Percentiles rank a stretch among this genome's conserved stretches.
phyloP scores from a whole-genome alignment of 1,140 invertebrate species.

The Panagrolaimus sp. region DNA sequence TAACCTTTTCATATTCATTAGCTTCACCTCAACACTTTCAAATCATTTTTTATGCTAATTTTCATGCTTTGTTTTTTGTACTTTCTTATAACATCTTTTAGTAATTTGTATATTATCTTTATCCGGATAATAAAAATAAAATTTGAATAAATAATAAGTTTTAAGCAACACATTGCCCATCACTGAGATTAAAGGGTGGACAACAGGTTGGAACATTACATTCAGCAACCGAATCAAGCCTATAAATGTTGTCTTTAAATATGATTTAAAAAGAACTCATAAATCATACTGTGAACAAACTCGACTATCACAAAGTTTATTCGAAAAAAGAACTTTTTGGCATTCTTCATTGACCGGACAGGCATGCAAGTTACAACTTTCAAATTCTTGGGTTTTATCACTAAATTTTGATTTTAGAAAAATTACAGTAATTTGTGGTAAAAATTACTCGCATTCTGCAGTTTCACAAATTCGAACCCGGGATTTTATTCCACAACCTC shows the following conservation, averaged over 20 bases:
- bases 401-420: slow-evolving; percentile 27
- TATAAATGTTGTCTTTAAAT: slow-evolving; percentile 6
- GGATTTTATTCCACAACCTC: slow-evolving; percentile 52
- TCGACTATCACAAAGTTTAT: slow-evolving; percentile 39
- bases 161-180: slow-evolving; percentile 41
- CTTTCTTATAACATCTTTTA: too few species aligned
- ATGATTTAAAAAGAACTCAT: neutral
- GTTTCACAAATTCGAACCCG: slow-evolving; percentile 42
- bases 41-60: too few species aligned
- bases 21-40: too few species aligned
- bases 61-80: too few species aligned
- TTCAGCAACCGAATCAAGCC: slow-evolving; percentile 37
- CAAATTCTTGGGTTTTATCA: slow-evolving; percentile 50
- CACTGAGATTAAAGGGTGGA: slow-evolving; percentile 44
- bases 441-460: slow-evolving; percentile 46
- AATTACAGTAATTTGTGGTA: neutral
- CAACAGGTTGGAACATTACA: slow-evolving; percentile 53
- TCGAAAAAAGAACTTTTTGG: slow-evolving; percentile 40
- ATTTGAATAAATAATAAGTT: too few species aligned
- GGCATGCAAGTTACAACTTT: slow-evolving; percentile 49
- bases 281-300: slow-evolving; percentile 36
- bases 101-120: too few species aligned
- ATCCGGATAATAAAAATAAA: too few species aligned
- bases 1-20: too few species aligned
- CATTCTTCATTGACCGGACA: slow-evolving; percentile 51